Evolutionary conservation across 2,888 invertebrate species (phyloP), one percentile per base, ranked within the genome.

Genomic region (Sphaerophoria rueppellii): DNA sequence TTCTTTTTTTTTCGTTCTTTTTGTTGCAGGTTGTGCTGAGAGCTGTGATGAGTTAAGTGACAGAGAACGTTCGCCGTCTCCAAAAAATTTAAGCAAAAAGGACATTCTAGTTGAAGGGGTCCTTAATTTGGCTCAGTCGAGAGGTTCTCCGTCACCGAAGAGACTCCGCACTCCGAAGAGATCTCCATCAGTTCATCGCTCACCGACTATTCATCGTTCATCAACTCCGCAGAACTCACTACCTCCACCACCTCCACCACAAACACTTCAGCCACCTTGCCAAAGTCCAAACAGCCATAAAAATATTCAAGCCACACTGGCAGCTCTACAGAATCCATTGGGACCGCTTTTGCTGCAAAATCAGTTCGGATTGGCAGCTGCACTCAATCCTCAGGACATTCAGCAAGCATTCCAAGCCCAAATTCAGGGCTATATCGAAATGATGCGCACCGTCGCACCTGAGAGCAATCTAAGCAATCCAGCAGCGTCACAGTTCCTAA

Each of bases 401-500:
- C 88, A 89, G 55, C 91, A 92, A 63, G 92, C 91, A 5, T 87
- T 92, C 63, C 92, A 92, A 77, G 82, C 90, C n/a, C 91, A 92
- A 67, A 65, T 92, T 67, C 92, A 92, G 65, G 89, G 89, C 70
- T 92, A 92, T 73, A 89, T 92, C 54, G 91, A 92, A 87, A 89
- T 92, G 89, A 90, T 92, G 87, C 90, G 90, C 0, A 91, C 89
- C 63, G 86, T 91, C 77, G 88, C 90, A 0, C 90, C 90, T 0
- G 91, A 91, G 5, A 83, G 88, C 1, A 88, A 88, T 37, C 89
- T 90, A 63, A 90, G 89, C 35, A 79, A 43, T 87, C 89, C 91
- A 7, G 86, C 91, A 40, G 89, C 90, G 88, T 94, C 95, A 32
- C 96, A 96, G 90, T 95, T 96, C 90, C 94, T 96, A 90, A 92